Conservation (phyloP, 92 coral and sea anemone genomes). For the Parazoanthus atlanticus region DNA sequence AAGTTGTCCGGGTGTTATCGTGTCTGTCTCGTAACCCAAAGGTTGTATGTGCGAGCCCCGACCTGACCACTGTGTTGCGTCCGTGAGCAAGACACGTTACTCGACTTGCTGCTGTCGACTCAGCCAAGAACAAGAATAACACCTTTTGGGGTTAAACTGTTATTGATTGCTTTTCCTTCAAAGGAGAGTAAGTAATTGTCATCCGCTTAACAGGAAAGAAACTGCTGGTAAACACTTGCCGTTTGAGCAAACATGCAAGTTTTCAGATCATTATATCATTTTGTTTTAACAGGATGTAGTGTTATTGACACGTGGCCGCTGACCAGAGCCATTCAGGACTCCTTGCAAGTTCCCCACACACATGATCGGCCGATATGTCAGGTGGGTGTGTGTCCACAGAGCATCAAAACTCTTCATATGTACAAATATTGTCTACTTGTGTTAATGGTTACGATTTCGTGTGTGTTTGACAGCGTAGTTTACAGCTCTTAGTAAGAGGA, state of each 20-base stretch:
- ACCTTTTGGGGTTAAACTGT: no score
- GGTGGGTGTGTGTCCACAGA: constrained; percentile 31
- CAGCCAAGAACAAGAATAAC: no score
- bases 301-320: constrained; percentile 99
- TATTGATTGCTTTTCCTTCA: no score
- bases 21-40: no score
- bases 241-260: no score
- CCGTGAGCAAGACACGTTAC: no score
- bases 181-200: no score
- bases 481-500: background rate
- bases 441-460: background rate
- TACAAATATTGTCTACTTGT: background rate
- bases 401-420: background rate
- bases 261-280: background rate
- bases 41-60: no score
- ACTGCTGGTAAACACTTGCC: background rate
- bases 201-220: no score
- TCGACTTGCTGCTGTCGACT: no score
- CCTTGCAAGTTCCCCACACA: constrained; percentile 96
- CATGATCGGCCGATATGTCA: constrained; percentile 95
- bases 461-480: background rate
- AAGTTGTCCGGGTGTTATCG: no score
- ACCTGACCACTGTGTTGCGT: no score
- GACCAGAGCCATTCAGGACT: constrained; percentile 97
- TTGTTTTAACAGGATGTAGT: constrained; percentile 76